Base-by-base conservation (phyloP, 2,797 vertebrate genomes). In the Galagoides demidoff region DNA sequence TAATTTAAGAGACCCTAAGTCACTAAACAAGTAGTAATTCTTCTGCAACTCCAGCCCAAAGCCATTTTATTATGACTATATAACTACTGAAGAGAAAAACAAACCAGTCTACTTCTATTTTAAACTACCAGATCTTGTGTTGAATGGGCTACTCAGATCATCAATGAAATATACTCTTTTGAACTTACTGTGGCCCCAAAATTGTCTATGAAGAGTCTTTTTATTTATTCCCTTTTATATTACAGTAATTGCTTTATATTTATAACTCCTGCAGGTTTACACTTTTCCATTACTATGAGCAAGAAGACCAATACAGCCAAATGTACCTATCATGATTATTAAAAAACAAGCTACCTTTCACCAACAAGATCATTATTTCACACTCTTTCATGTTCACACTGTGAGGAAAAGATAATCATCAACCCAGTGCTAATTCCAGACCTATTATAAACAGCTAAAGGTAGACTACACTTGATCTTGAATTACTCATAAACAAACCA, bases 401-500 rank as follows among this genome's bases (percentile, higher is more conserved):
- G 27, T 14, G 7, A 5, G 2, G 3, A 7, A 0, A 5, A 11
- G 17, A 17, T 25, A 37, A 82, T 57, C 39, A 77, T 64, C 76
- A 96, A 79, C 29, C 20, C 12, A 90, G 34, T 27, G 39, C 8
- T 79, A 84, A 92, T 76, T 89, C 39, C n/a, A 23, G 34, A 74
- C 49, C 95, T 90, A 88, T 78, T 57, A 74, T 20, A 34, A 95
- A 74, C 5, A 84, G 71, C 25, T 83, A 64, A 92, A 94, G 17
- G 22, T 23, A 91, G 43, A 43, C 45, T 52, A 16, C 2, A 49
- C 5, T 37, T 37, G n/a, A 68, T 57, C 16, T 34, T 87, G n/a
- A 97, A 83, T 86, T 70, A 78, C 45, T 86, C 55, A 66, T 4
- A 83, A 57, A 79, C 59, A 85, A 43, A 86, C 39, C 17, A 39